Evolutionary conservation across 2,113 vertebrate species (phyloP).

Genomic region (Ifrita kowaldi): DNA sequence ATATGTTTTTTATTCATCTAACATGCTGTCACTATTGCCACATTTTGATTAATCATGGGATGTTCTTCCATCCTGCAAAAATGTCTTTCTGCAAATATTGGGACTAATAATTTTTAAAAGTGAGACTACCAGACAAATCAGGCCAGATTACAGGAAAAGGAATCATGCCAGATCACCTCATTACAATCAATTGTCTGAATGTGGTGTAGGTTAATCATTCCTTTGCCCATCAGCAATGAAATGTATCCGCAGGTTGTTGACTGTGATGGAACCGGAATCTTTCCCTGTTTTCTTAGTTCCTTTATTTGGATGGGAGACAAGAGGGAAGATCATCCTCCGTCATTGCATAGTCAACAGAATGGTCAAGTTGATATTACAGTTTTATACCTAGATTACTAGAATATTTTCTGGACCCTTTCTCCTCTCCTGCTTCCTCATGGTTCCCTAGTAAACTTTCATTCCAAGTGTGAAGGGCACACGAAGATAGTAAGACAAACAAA

Average conservation of each 20-base stretch:
- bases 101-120: background rate
- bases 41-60: background rate
- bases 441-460: background rate
- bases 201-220: background rate
- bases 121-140: background rate
- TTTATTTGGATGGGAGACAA: background rate
- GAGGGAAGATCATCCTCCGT: background rate
- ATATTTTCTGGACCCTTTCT: background rate
- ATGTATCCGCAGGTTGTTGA: background rate
- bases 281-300: background rate
- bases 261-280: background rate
- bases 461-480: accelerated
- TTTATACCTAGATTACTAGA: background rate
- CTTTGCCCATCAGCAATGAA: background rate
- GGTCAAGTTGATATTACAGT: background rate
- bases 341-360: background rate
- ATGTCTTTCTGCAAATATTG: background rate
- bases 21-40: background rate
- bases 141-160: too few relatives aligned
- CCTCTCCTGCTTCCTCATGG: accelerated
- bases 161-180: background rate
- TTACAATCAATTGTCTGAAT: background rate
- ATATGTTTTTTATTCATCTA: background rate
- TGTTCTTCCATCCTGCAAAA: background rate
- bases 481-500: background rate